Evolutionary conservation across 2,113 vertebrate species (phyloP).

Genomic region (Sialia sialis): DNA sequence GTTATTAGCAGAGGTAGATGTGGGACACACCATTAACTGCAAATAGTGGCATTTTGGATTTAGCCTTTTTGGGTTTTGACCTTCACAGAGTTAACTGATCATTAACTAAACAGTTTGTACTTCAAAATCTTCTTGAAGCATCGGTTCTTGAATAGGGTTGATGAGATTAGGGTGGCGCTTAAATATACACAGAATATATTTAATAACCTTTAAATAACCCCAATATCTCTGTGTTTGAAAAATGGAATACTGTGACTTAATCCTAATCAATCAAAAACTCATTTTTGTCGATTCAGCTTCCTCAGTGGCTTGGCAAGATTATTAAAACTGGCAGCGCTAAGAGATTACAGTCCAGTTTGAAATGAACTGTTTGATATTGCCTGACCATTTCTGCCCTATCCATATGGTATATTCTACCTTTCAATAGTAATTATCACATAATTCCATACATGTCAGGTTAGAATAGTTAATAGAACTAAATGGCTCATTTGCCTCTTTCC

Average conservation of each 20-base stretch:
- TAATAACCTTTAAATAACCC: conserved; percentile 60
- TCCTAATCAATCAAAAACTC: conserved; percentile 64
- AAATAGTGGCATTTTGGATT: neutral
- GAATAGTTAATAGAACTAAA: conserved; percentile 50
- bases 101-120: neutral
- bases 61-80: neutral
- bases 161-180: neutral
- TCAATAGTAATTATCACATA: conserved; percentile 37
- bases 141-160: neutral
- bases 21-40: neutral
- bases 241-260: conserved; percentile 16
- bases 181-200: conserved; percentile 24
- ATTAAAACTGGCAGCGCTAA: conserved; percentile 19
- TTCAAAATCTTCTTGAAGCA: neutral
- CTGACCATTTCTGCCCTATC: neutral
- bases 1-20: neutral
- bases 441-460: conserved; percentile 45
- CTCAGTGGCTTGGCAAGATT: conserved; percentile 24
- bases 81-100: conserved; percentile 1
- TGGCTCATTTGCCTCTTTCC: conserved; percentile 36
- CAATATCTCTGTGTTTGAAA: conserved; percentile 30
- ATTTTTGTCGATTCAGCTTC: conserved; percentile 63
- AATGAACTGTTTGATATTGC: neutral
- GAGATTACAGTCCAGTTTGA: neutral
- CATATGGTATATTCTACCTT: neutral